Conservation (phyloP, 2,797 vertebrate genomes). For the Gephyroberyx darwinii region DNA sequence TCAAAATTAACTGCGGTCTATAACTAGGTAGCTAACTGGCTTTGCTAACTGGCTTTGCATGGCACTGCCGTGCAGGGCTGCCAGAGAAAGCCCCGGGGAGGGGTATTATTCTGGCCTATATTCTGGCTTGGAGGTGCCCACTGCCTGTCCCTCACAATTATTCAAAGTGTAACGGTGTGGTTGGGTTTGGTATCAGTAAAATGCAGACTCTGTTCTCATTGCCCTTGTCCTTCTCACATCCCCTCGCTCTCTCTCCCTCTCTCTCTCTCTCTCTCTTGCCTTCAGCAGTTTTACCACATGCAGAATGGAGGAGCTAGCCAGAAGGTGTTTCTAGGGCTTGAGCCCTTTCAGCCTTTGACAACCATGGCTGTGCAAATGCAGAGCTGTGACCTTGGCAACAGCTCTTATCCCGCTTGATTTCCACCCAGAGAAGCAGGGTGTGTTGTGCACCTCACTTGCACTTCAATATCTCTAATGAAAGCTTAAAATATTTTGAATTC, state of each 20-base stretch:
- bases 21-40: constrained; percentile 68
- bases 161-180: constrained; percentile 67
- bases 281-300: constrained; percentile 69
- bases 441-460: constrained; percentile 35
- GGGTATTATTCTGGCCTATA: constrained; percentile 68
- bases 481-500: constrained; percentile 17
- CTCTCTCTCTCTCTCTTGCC: constrained; percentile 56
- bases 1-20: constrained; percentile 58
- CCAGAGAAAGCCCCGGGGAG: constrained; percentile 65
- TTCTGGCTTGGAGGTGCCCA: constrained; percentile 70
- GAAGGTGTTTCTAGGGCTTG: constrained; percentile 77
- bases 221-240: constrained; percentile 58
- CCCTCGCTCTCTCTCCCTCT: constrained; percentile 33
- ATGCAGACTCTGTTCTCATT: constrained; percentile 68
- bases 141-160: constrained; percentile 71
- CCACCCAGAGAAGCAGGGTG: constrained; percentile 30
- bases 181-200: constrained; percentile 74
- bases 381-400: constrained; percentile 75
- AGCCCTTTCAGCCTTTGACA: constrained; percentile 79
- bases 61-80: constrained; percentile 42
- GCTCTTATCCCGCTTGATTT: constrained; percentile 65
- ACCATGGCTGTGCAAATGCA: constrained; percentile 76
- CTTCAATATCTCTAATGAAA: constrained; percentile 44
- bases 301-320: constrained; percentile 73
- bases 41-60: constrained; percentile 74